These are phyloP conservation scores for Sylvicola cinctus DNA, from an alignment of 2,888 invertebrate species.

Conservation along the genomic window DNA sequence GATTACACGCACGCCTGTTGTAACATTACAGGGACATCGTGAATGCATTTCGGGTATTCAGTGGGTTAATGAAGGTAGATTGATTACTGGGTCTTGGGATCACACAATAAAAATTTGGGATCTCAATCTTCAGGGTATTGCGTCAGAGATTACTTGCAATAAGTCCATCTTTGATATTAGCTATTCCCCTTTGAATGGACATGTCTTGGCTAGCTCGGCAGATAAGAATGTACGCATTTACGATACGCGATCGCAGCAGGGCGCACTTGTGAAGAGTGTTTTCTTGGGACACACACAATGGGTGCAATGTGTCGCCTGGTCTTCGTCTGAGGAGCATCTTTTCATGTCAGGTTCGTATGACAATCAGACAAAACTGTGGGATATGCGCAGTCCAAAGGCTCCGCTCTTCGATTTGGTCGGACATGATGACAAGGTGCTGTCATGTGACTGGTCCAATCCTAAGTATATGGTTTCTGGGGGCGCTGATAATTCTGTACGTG, in stretches of 20 bases:
- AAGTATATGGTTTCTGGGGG: conserved; percentile 77
- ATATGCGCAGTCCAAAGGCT: conserved; percentile 58
- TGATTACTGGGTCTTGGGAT: conserved; percentile 86
- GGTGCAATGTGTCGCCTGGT: conserved; percentile 86
- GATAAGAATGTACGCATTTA: conserved; percentile 81
- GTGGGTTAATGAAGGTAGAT: conserved; percentile 61
- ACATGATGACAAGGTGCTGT: conserved; percentile 82
- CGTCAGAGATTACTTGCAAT: conserved; percentile 65
- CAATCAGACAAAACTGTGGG: conserved; percentile 84
- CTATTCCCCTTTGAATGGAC: conserved; percentile 55
- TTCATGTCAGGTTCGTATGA: conserved; percentile 92
- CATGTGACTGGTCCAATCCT: conserved; percentile 85
- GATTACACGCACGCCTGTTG: too few species aligned
- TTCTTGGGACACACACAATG: conserved; percentile 74
- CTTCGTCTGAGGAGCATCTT: conserved; percentile 52
- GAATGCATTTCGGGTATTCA: conserved; percentile 71
- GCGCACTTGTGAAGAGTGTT: conserved; percentile 46
- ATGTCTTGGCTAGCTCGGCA: conserved; percentile 69
- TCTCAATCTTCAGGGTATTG: conserved; percentile 61
- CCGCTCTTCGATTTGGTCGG: conserved; percentile 83
- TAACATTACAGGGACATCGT: conserved; percentile 80
- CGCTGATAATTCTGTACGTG: conserved; percentile 78
- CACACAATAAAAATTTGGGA: conserved; percentile 93
- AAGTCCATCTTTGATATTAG: conserved; percentile 79
- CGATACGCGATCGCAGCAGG: conserved; percentile 61